phyloP scores from a whole-genome alignment of 2,113 vertebrate species.

The Shinisaurus crocodilurus region DNA sequence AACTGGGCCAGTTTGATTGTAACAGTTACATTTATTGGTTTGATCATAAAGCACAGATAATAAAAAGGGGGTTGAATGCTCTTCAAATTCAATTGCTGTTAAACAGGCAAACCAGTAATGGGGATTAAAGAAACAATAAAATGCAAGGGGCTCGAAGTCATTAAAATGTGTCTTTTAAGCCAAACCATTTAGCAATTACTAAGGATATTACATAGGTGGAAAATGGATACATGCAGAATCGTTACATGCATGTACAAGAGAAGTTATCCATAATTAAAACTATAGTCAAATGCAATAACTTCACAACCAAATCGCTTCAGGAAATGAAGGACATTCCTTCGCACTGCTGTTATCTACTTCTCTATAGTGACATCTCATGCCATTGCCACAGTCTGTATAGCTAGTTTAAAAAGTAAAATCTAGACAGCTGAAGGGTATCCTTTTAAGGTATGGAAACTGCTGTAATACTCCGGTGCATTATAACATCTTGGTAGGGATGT shows the following conservation, averaged over 20 bases:
- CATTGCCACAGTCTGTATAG: background rate
- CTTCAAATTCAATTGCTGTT: constrained; percentile 6
- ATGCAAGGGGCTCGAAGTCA: background rate
- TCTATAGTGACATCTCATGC: background rate
- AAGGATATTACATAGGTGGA: background rate
- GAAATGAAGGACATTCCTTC: background rate
- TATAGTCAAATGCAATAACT: background rate
- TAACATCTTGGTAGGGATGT: background rate
- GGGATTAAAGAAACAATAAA: constrained; percentile 46
- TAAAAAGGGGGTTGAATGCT: constrained; percentile 10
- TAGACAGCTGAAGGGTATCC: background rate
- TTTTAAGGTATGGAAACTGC: background rate
- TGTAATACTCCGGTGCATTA: background rate
- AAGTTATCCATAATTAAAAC: background rate
- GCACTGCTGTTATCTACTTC: background rate
- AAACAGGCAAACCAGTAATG: background rate
- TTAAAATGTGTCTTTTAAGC: constrained; percentile 17
- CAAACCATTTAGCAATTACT: background rate
- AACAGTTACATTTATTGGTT: constrained; percentile 29
- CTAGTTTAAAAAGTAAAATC: background rate
- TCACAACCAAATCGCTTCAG: background rate
- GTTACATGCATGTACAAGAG: constrained; percentile 13
- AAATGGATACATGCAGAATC: background rate
- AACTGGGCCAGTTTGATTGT: constrained; percentile 40
- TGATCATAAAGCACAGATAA: constrained; percentile 39